Evolutionary conservation across 2,113 vertebrate genomes (phyloP).

Genomic region (Macaca nemestrina): DNA sequence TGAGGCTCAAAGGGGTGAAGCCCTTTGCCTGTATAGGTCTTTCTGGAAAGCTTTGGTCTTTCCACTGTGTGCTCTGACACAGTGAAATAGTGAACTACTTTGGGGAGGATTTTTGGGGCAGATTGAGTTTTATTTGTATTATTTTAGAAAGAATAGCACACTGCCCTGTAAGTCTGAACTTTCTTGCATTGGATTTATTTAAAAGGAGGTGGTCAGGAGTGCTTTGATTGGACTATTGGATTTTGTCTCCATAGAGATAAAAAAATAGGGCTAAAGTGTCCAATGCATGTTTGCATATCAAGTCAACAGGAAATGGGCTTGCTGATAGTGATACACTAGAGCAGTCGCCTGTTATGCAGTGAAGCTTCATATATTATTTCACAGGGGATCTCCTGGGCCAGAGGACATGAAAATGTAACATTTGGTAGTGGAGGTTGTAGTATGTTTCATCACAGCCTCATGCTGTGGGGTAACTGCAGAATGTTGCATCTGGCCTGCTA

Average conservation of each 20-base stretch:
- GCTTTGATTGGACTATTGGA: neutral
- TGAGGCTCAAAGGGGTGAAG: neutral
- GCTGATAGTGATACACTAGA: neutral
- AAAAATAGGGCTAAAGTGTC: neutral
- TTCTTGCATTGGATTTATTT: neutral
- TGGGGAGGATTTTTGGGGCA: neutral
- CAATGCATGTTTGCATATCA: neutral
- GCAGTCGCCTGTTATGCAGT: neutral
- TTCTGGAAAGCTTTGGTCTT: neutral
- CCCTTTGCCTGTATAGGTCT: neutral
- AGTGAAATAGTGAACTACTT: neutral
- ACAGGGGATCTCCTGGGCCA: neutral
- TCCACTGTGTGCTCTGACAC: neutral
- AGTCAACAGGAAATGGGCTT: neutral
- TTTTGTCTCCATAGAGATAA: neutral
- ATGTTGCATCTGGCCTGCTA: neutral
- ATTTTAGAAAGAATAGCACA: neutral
- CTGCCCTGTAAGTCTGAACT: neutral
- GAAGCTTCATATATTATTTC: neutral
- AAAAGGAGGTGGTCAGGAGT: neutral
- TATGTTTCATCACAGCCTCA: neutral
- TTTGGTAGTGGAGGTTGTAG: neutral
- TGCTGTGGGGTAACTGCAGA: neutral
- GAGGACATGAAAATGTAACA: neutral
- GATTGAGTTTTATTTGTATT: conserved; percentile 8